Conservation (phyloP, 1,140 invertebrate species). For the Antheraea pernyi region DNA sequence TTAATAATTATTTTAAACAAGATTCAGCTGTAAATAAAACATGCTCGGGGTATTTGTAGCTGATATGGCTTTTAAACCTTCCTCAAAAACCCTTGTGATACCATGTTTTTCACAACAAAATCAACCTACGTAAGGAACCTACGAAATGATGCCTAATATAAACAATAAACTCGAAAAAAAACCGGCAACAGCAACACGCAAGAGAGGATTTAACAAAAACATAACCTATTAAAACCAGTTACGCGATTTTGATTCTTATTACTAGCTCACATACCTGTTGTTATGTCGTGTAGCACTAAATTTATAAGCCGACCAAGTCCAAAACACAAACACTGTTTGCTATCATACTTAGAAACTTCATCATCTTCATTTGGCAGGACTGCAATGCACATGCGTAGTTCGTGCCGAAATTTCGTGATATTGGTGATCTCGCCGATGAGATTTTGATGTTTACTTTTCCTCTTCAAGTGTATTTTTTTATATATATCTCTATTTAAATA, state of each 20-base stretch:
- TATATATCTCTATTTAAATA: background rate
- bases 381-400: conserved; percentile 30
- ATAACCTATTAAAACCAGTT: conserved; percentile 11
- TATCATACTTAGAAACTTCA: conserved; percentile 13
- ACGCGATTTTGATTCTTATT: conserved; percentile 20
- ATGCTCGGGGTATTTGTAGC: too few relatives aligned
- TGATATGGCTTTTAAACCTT: too few relatives aligned
- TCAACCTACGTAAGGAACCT: too few relatives aligned
- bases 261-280: conserved; percentile 26
- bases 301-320: conserved; percentile 16
- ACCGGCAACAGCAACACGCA: background rate
- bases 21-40: too few relatives aligned
- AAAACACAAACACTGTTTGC: background rate
- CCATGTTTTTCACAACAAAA: too few relatives aligned
- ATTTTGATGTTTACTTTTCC: background rate
- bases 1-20: too few relatives aligned
- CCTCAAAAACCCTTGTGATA: too few relatives aligned
- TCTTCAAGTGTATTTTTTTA: conserved; percentile 4
- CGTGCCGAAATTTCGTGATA: background rate
- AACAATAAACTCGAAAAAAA: too few relatives aligned
- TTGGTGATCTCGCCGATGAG: background rate
- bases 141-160: too few relatives aligned
- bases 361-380: conserved; percentile 18
- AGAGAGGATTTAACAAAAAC: background rate
- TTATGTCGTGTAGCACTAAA: conserved; percentile 13